phyloP scores from a whole-genome alignment of 2,888 invertebrate species.

The Chrysodeixis includens region DNA sequence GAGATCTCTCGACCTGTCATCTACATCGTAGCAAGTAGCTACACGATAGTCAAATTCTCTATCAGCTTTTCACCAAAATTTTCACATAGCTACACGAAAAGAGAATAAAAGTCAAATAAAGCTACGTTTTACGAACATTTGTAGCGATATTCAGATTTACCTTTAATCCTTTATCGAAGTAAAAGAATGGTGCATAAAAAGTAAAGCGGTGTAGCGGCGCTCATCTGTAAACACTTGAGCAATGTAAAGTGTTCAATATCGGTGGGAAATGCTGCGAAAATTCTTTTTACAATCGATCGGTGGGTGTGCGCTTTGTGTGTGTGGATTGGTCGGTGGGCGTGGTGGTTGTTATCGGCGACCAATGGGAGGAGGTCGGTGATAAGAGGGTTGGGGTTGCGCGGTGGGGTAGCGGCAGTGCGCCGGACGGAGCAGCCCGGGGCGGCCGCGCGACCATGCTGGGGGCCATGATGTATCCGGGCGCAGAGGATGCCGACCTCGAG shows the following conservation, averaged over 20 bases:
- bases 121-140: constrained; percentile 27
- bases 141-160: constrained; percentile 36
- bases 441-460: constrained; percentile 84
- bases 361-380: constrained; percentile 77
- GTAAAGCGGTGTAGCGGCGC: constrained; percentile 63
- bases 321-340: constrained; percentile 86
- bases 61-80: constrained; percentile 21
- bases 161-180: constrained; percentile 59
- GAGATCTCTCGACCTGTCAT: constrained; percentile 7
- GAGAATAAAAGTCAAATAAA: constrained; percentile 13
- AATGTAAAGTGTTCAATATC: constrained; percentile 81
- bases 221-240: constrained; percentile 77
- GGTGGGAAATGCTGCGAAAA: constrained; percentile 80
- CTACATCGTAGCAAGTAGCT: constrained; percentile 37
- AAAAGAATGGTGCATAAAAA: constrained; percentile 67
- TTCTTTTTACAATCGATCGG: constrained; percentile 82
- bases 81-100: constrained; percentile 5
- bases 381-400: constrained; percentile 85
- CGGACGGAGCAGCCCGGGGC: constrained; percentile 76
- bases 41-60: neutral
- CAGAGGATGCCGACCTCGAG: constrained; percentile 80
- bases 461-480: constrained; percentile 87
- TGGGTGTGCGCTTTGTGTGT: constrained; percentile 76
- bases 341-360: constrained; percentile 83
- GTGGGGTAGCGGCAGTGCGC: constrained; percentile 83